Base-by-base conservation (phyloP, 2,888 invertebrate species). In the Poecilobothrus nobilitatus region DNA sequence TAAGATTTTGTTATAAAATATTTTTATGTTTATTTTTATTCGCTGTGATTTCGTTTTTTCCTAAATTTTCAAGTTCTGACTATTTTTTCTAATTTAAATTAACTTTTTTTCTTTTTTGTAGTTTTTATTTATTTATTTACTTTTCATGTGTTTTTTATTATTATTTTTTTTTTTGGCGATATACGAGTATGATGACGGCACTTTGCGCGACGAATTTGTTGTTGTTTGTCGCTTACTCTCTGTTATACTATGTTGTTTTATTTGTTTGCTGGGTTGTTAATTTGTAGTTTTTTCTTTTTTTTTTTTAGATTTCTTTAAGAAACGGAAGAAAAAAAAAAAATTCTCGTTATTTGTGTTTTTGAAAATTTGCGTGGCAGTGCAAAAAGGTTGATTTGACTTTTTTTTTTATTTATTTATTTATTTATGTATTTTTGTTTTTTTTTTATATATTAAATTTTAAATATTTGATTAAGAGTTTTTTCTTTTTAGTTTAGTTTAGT, bases 181-280 rank as follows among this genome's bases (percentile, higher is more conserved):
- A 12, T 34, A 34, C 10, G 5, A 41, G n/a, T 37, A 37, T 33
- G 66, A 37, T 41, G 66, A 62, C 61, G 61, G 20, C 66, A 21
- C 20, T n/a, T 20, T 66, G 66, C 20, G 66, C 66, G 66, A 20
- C 66, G 33, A 66, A 21, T 34, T 37, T 37, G 8, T 37, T 37
- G 8, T 37, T 37, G 8, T 8, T 12, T 37, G 37, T 37, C 37
- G 37, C 7, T 37, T 10, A 27, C 27, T 27, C 5, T 2, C 27
- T 27, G 27, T 27, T 27, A n/a, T n/a, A 27, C 27, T 27, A 2
- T 27, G 27, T 27, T 5, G 27, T 27, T 27, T 27, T 27, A 27
- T 27, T 27, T 27, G 27, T 27, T 27, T 27, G 27, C 27, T 27
- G 27, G 27, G 27, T 27, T 27, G 27, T 27, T 27, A 27, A 27